Evolutionary conservation across 2,797 vertebrate genomes (phyloP), one percentile per base, ranked within the genome.

Genomic region (Halcyon leucocephala): DNA sequence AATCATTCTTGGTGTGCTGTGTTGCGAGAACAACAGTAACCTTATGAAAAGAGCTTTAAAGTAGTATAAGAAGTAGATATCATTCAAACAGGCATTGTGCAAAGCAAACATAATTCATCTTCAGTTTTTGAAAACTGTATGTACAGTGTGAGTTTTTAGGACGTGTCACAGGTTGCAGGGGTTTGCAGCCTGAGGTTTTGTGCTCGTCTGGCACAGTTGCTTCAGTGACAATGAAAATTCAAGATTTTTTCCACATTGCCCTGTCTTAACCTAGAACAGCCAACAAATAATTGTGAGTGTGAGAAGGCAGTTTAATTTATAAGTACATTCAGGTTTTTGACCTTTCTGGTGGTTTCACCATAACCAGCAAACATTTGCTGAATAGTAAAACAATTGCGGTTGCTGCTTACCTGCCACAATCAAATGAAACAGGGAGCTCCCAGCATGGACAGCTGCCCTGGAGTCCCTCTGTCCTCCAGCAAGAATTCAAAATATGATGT

Each of bases 231-330:
- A 21, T 24, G 28, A 22, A 89, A 73, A 73, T 28, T 9, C 42
- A 86, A 26, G 26, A 6, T 90, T 76, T 94, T 80, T 89, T 82
- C 57, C n/a, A 24, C 25, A 42, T 31, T 74, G 49, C 21, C 10
- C 44, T 60, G 12, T 51, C 73, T 88, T 28, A 70, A 6, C n/a
- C 31, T 64, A 61, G 20, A 83, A n/a, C 33, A 73, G 65, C 64
- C 6, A 7, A 89, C 15, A 31, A 31, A 62, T 73, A 88, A 52
- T 60, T 21, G 21, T 10, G 33, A 60, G 8, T 37, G 54, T 18
- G n/a, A 82, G 73, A 88, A 60, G 16, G 48, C 54, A 66, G 13
- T 73, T 91, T 69, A 60, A 88, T 86, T 80, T 84, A 6, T 58
- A 81, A 81, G 31, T 13, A 52, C 9, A 29, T 82, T 62, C 6